These are phyloP conservation scores for Hirundo rustica DNA, from an alignment of 2,797 vertebrate genomes.

Conservation along the genomic window DNA sequence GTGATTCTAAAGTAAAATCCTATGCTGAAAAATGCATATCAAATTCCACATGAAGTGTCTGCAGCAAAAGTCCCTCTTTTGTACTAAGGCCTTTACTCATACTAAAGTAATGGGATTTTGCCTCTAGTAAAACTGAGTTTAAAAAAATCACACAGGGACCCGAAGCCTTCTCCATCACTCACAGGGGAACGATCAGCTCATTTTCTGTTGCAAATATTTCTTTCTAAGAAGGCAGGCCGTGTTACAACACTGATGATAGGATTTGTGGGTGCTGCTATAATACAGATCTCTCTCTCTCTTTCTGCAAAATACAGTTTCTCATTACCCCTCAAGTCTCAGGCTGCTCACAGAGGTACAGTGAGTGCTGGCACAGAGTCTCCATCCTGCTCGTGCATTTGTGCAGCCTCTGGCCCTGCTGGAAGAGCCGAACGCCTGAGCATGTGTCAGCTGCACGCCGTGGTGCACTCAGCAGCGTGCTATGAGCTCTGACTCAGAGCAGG, in stretches of 20 bases:
- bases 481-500: not conserved
- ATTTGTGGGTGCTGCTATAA: not conserved
- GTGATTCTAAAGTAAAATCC: not conserved
- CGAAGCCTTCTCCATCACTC: not conserved
- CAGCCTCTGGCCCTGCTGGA: not conserved
- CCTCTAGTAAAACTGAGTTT: not conserved
- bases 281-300: accelerated
- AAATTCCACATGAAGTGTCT: not conserved
- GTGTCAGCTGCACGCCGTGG: not conserved
- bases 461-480: not conserved
- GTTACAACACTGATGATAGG: not conserved
- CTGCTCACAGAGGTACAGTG: not conserved
- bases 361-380: not conserved
- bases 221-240: not conserved
- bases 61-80: not conserved
- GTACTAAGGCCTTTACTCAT: not conserved
- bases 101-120: not conserved
- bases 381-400: not conserved
- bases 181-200: not conserved
- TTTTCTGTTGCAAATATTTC: not conserved
- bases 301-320: not conserved
- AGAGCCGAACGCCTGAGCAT: not conserved
- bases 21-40: not conserved
- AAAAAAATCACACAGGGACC: not conserved
- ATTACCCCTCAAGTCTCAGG: not conserved